Base-by-base conservation (phyloP, 64 coral and sea anemone species). In the Montipora sp. region DNA sequence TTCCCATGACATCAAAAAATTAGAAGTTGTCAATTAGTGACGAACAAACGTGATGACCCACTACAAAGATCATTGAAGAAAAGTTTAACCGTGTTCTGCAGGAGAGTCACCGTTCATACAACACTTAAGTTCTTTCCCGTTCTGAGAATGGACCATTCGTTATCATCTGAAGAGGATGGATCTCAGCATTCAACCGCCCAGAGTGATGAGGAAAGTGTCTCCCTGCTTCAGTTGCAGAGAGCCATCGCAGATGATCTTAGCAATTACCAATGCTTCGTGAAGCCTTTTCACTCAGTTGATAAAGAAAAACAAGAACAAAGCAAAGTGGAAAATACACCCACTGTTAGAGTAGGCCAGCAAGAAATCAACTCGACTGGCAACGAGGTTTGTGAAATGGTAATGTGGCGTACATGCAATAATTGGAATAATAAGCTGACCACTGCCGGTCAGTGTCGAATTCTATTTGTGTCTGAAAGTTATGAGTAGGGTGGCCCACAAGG, bases 201-300 rank as follows among this genome's bases (percentile, higher is more conserved):
- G 5, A 16, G 16, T 10, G 46, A 85, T 12, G 45, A 85, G 7
- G 24, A 81, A 23, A 10, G 36, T 19, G 16, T 1, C 1, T 14
- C 44, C 23, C 1, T 14, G 14, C 18, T 71, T 19, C 13, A 71
- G 7, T 4, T 50, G 8, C 63, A 48, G 18, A 72, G 22, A 19
- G 45, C 82, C 82, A 69, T 85, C 43, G 82, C 46, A 72, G 65
- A 69, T 85, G 82, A 85, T 85, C 50, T 85, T 70, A 46, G 5
- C 46, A 85, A 7, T 85, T 85, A 85, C 47, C 63, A 85, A 12
- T 85, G 82, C 49, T 85, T 85, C 65, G 20, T 85, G 8, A 15
- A 71, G 46, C 82, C 82, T 71, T 85, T 69, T 50, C 8, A 85
- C 65, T 49, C 82, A 48, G 18, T 46, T 70, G 46, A 84, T 12